These are phyloP conservation scores for Aphodius granarius DNA, from an alignment of 2,888 invertebrate genomes.

Conservation along the genomic window DNA sequence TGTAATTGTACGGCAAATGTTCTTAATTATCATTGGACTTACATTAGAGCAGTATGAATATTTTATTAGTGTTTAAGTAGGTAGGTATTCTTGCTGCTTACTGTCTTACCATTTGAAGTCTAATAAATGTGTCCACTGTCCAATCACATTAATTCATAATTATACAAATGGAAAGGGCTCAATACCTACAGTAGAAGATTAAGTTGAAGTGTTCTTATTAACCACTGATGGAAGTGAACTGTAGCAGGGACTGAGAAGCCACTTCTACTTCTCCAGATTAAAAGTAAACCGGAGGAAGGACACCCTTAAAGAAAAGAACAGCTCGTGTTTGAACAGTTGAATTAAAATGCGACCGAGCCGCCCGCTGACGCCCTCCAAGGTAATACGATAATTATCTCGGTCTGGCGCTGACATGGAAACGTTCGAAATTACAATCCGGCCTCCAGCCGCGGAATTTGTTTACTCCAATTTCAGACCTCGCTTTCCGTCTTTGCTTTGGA, in stretches of 20 bases:
- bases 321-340: constrained; percentile 25
- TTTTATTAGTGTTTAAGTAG: no score
- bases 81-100: no score
- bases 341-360: constrained; percentile 25
- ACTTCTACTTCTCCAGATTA: constrained; percentile 11
- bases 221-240: neutral
- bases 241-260: neutral
- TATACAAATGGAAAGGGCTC: no score
- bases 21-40: no score
- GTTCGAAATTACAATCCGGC: constrained; percentile 22
- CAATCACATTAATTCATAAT: no score
- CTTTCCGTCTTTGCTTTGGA: neutral
- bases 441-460: constrained; percentile 17
- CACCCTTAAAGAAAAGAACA: constrained; percentile 24
- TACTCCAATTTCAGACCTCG: constrained; percentile 5
- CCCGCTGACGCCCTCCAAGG: constrained; percentile 20
- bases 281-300: constrained; percentile 21
- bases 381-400: constrained; percentile 25
- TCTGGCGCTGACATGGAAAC: constrained; percentile 22
- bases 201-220: neutral
- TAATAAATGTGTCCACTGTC: no score
- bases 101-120: no score
- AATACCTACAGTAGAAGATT: no score
- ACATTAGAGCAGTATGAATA: no score
- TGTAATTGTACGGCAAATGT: no score